Evolutionary conservation across 2,888 invertebrate genomes (phyloP), one percentile per base, ranked within the genome.

Genomic region (Sturmia bella): DNA sequence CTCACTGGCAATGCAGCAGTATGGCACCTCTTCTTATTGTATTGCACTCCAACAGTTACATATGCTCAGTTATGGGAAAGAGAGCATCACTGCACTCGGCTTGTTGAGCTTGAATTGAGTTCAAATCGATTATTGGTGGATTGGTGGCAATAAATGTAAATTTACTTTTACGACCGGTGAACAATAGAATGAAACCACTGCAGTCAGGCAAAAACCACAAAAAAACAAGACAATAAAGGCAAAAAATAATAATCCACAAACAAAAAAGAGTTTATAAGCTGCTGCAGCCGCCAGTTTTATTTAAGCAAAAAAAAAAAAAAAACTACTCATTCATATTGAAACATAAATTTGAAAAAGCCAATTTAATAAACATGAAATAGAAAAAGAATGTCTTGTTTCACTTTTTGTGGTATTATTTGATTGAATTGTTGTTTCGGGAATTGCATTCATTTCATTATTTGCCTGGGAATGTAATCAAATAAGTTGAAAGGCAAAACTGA

Each of bases 101-200:
- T 9, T 12, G 6, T 52, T 41, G 61, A n/a, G n/a, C n/a, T 52
- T 41, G 45, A 41, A 64, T 37, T 56, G 13, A 57, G 63, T 68
- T 57, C 59, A 52, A 80, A 80, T 76, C 72, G 72, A 76, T 72
- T 76, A 68, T 72, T 64, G 45, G 21, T 64, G 45, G 21, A 64
- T 19, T 39, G 61, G 59, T 54, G 75, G 57, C 76, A 66, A 80
- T 76, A 72, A 68, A 76, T 76, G 54, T 48, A 80, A 72, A 76
- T 68, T 72, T 45, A 59, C 66, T 72, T 76, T 68, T 66, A 66
- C 59, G 63, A 50, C 54, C 45, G 59, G 21, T 41, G 48, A 13
- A 39, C 21, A 57, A 57, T 45, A 69, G 32, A 57, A 56, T n/a
- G n/a, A 69, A 69, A 32, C 17, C 56, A 45, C n/a, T 24, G 24